Conservation (phyloP, 2,888 invertebrate species). For the Tinea pellionella region DNA sequence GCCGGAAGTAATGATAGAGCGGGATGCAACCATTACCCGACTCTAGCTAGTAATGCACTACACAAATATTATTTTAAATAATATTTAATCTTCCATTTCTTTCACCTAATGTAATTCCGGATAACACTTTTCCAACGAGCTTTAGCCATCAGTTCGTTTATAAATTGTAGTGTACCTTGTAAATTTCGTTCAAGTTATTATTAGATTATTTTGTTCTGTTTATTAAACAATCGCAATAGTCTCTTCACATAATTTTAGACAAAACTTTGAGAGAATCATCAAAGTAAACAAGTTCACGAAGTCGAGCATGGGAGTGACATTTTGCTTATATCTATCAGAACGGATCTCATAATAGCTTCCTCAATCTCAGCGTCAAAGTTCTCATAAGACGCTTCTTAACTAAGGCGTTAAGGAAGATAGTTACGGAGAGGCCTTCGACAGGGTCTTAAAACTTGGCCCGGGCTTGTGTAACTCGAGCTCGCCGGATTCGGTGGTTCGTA, state of each 20-base stretch:
- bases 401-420: constrained; percentile 67
- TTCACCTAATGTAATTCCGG: constrained; percentile 32
- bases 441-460: constrained; percentile 63
- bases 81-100: constrained; percentile 53
- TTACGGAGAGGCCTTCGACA: constrained; percentile 60
- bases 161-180: background rate
- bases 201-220: too few relatives aligned
- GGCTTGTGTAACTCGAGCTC: constrained; percentile 63
- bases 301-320: constrained; percentile 65
- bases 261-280: constrained; percentile 47
- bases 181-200: too few relatives aligned
- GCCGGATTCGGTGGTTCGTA: constrained; percentile 30
- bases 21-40: constrained; percentile 66
- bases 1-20: constrained; percentile 67
- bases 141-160: background rate
- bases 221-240: constrained; percentile 16
- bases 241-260: constrained; percentile 44
- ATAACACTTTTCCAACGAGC: constrained; percentile 23
- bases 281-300: constrained; percentile 64
- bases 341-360: constrained; percentile 66
- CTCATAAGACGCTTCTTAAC: constrained; percentile 68
- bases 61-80: constrained; percentile 57
- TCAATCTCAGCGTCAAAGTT: constrained; percentile 68
- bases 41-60: constrained; percentile 55
- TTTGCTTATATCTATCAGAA: constrained; percentile 63